Percentiles rank a stretch among this genome's conserved stretches.
Conservation (phyloP, 2,888 invertebrate species). For the Chromoteleia sp. region DNA sequence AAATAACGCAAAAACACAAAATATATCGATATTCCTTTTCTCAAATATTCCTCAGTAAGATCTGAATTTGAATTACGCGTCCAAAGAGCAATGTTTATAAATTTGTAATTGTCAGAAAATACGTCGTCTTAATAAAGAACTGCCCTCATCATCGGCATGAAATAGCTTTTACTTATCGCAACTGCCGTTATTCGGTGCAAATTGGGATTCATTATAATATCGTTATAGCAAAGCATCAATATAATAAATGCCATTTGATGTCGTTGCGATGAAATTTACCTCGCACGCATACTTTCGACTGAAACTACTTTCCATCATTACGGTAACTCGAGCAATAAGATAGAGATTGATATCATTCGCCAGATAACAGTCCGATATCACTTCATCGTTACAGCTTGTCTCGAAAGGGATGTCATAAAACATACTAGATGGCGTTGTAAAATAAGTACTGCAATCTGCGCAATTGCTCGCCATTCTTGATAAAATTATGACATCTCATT, state of each 20-base stretch:
- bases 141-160: too few species aligned
- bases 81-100: too few species aligned
- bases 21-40: too few species aligned
- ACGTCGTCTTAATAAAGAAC: too few species aligned
- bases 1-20: too few species aligned
- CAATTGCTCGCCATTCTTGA: slow-evolving; percentile 7
- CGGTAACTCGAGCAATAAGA: slow-evolving; percentile 21
- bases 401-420: slow-evolving; percentile 2
- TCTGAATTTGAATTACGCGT: too few species aligned
- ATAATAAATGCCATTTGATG: slow-evolving; percentile 1
- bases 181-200: not conserved
- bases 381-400: slow-evolving; percentile 10
- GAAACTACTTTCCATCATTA: not conserved
- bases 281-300: not conserved
- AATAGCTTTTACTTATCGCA: slow-evolving; percentile 7
- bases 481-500: slow-evolving; percentile 27
- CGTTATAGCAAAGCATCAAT: not conserved
- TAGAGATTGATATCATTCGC: slow-evolving; percentile 25
- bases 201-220: slow-evolving; percentile 24
- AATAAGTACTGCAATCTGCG: slow-evolving; percentile 16
- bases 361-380: slow-evolving; percentile 30
- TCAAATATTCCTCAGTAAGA: too few species aligned
- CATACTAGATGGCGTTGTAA: not conserved
- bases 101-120: too few species aligned
- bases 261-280: not conserved